phyloP scores from a whole-genome alignment of 2,113 vertebrate species.

The Hippotragus niger region DNA sequence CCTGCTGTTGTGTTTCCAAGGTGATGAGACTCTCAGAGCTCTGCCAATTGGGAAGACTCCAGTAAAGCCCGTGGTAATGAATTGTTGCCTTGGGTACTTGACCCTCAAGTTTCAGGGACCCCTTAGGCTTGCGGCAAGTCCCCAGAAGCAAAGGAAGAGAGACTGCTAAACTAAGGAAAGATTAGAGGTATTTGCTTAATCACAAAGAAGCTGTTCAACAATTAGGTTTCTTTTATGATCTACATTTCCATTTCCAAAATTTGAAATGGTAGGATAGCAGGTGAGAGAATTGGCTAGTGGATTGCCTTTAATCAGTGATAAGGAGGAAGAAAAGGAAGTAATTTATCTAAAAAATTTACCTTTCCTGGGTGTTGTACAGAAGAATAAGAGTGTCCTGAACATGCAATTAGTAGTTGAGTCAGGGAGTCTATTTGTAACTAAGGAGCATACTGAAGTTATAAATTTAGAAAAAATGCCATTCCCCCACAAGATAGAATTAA shows the following conservation, averaged over 20 bases:
- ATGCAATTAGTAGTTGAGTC: slow-evolving; percentile 54
- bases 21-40: slow-evolving; percentile 38
- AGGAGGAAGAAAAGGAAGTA: slow-evolving; percentile 1
- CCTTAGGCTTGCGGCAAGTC: background rate
- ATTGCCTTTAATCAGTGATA: background rate
- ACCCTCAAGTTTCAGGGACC: background rate
- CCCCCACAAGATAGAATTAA: background rate
- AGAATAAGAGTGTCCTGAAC: background rate
- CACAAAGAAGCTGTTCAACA: background rate
- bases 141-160: background rate
- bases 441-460: background rate
- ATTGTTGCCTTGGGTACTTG: background rate
- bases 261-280: background rate
- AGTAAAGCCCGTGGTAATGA: background rate
- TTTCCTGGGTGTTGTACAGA: slow-evolving; percentile 12
- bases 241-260: background rate
- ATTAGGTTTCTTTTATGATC: background rate
- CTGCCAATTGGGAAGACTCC: background rate
- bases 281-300: background rate
- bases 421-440: slow-evolving; percentile 6
- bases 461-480: slow-evolving; percentile 43
- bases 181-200: background rate
- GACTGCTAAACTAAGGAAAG: background rate
- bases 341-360: background rate
- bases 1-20: slow-evolving; percentile 53